A percentile compares a stretch with the other conserved stretches of the same genome.
phyloP scores from a whole-genome alignment of 2,113 vertebrate genomes.

The Channa argus region DNA sequence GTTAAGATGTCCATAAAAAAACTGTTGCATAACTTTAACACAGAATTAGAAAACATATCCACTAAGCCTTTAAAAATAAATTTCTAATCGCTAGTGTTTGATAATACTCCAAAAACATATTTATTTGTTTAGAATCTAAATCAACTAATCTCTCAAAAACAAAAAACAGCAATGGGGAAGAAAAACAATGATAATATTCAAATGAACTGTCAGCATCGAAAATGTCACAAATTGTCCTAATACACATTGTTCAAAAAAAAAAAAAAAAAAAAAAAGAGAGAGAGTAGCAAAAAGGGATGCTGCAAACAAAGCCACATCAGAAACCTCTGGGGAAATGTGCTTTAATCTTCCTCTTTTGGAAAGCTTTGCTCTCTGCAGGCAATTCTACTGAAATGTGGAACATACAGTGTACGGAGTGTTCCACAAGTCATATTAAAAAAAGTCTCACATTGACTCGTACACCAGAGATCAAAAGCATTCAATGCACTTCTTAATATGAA shows the following conservation, averaged over 20 bases:
- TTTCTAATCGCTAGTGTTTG: slow-evolving; percentile 51
- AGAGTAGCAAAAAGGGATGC: background rate
- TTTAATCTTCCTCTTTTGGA: slow-evolving; percentile 49
- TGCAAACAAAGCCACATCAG: slow-evolving; percentile 21
- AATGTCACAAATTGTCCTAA: slow-evolving; percentile 3
- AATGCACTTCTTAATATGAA: background rate
- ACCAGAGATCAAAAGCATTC: background rate
- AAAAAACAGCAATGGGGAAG: background rate
- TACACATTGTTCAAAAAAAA: background rate
- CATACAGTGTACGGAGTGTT: background rate
- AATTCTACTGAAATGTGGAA: slow-evolving; percentile 40
- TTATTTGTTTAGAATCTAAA: slow-evolving; percentile 22
- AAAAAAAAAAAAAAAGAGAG: slow-evolving; percentile 7
- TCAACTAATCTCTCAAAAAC: slow-evolving; percentile 6
- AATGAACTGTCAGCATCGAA: background rate
- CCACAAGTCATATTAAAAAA: background rate
- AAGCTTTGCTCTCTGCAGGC: slow-evolving; percentile 49
- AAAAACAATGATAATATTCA: background rate
- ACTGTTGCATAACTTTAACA: slow-evolving; percentile 59
- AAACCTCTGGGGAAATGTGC: slow-evolving; percentile 20
- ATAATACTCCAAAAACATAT: slow-evolving; percentile 29
- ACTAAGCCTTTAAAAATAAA: slow-evolving; percentile 49
- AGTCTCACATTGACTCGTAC: slow-evolving; percentile 2
- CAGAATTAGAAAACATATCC: slow-evolving; percentile 47
- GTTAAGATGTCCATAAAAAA: slow-evolving; percentile 21